Percentiles rank a stretch among this genome's conserved stretches.
Conservation (phyloP, 2,888 invertebrate species). For the Plebejus anna region DNA sequence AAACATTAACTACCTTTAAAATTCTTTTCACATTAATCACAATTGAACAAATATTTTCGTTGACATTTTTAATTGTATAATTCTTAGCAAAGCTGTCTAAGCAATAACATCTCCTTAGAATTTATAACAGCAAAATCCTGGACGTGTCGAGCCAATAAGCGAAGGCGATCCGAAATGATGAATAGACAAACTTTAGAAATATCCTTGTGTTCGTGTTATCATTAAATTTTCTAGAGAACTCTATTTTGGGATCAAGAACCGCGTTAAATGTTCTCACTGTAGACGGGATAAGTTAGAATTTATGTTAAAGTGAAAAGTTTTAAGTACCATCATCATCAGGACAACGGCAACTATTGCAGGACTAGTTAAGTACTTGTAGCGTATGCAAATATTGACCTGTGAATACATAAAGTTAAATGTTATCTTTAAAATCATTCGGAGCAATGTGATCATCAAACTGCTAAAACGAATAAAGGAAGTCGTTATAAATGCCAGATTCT, state of each 20-base stretch:
- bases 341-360: not conserved
- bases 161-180: constrained; percentile 2
- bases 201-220: constrained; percentile 19
- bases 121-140: not conserved
- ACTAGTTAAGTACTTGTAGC: not conserved
- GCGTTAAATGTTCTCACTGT: constrained; percentile 21
- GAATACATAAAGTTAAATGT: not conserved
- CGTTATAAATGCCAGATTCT: not conserved
- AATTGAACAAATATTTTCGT: not conserved
- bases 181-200: constrained; percentile 15
- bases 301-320: constrained; percentile 17
- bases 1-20: no score
- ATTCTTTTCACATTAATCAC: not conserved
- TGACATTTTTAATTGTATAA: not conserved
- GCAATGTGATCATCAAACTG: not conserved
- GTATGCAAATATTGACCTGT: not conserved
- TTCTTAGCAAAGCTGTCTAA: not conserved
- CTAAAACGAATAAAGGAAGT: not conserved
- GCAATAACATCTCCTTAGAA: not conserved
- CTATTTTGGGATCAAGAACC: constrained; percentile 23
- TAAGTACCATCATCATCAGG: constrained; percentile 13
- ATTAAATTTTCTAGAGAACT: constrained; percentile 21
- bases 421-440: not conserved
- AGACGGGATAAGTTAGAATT: constrained; percentile 22
- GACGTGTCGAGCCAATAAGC: constrained; percentile 1